phyloP scores from a whole-genome alignment of 2,888 invertebrate genomes.

The Lysandra bellargus region DNA sequence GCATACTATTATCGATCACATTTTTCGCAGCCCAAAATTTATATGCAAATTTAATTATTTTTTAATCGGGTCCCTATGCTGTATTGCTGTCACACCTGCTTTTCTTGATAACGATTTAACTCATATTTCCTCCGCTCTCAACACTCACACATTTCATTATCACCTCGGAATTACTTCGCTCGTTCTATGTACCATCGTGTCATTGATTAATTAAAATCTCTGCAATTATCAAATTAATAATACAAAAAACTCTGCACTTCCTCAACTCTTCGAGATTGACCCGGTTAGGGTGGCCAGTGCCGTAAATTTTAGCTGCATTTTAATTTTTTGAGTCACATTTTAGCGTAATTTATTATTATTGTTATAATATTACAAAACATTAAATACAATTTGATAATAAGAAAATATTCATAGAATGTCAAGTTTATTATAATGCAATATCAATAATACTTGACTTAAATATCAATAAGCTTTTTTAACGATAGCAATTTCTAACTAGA shows the following conservation, averaged over 20 bases:
- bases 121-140: slow-evolving; percentile 55
- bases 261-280: slow-evolving; percentile 56
- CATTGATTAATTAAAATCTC: slow-evolving; percentile 59
- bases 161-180: slow-evolving; percentile 48
- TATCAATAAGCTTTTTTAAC: background rate
- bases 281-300: slow-evolving; percentile 56
- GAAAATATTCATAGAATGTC: background rate
- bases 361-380: slow-evolving; percentile 31
- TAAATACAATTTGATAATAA: background rate
- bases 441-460: background rate
- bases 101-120: slow-evolving; percentile 52
- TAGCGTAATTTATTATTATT: background rate
- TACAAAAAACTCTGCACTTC: slow-evolving; percentile 66
- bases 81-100: slow-evolving; percentile 62
- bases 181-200: slow-evolving; percentile 57
- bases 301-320: slow-evolving; percentile 45
- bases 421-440: background rate
- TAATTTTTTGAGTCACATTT: slow-evolving; percentile 33
- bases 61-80: slow-evolving; percentile 60
- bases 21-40: slow-evolving; percentile 17
- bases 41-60: slow-evolving; percentile 48
- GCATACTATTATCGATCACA: slow-evolving; percentile 10
- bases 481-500: background rate
- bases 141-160: slow-evolving; percentile 58
- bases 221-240: slow-evolving; percentile 58